phyloP scores from a whole-genome alignment of 2,888 invertebrate genomes.

The Calliphora vomitoria region DNA sequence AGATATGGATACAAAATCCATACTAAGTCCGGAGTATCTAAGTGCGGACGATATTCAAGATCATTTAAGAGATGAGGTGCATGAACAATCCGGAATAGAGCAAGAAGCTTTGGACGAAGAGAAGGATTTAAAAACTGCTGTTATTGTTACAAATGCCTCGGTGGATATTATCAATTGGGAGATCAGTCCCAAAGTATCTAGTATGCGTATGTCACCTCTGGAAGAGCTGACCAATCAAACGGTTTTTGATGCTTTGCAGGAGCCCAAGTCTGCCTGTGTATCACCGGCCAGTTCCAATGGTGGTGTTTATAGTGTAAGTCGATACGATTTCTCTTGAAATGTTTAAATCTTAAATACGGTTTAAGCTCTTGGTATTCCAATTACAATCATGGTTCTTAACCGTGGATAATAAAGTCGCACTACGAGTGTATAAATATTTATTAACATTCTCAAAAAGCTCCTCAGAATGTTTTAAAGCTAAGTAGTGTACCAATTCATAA shows the following conservation, averaged over 20 bases:
- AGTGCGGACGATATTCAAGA: conserved; percentile 85
- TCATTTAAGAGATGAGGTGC: conserved; percentile 77
- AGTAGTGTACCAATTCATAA: too few species aligned
- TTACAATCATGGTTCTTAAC: too few species aligned
- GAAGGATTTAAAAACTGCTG: conserved; percentile 85
- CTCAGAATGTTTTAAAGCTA: too few species aligned
- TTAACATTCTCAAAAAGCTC: too few species aligned
- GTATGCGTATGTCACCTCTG: conserved; percentile 86
- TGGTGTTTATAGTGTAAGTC: conserved; percentile 93
- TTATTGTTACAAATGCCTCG: conserved; percentile 90
- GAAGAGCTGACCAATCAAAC: conserved; percentile 85
- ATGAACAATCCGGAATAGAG: conserved; percentile 3
- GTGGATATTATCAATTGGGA: conserved; percentile 86
- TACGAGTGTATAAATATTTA: too few species aligned
- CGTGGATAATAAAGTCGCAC: too few species aligned
- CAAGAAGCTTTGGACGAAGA: background rate
- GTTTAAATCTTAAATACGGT: too few species aligned
- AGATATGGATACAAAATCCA: conserved; percentile 77
- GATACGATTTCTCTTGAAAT: background rate
- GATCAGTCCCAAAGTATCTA: conserved; percentile 84
- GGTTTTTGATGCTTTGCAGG: conserved; percentile 80
- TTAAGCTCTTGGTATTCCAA: too few species aligned
- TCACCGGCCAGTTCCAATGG: conserved; percentile 97
- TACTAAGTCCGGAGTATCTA: conserved; percentile 81
- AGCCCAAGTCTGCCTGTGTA: conserved; percentile 88